Conservation (phyloP, 2,113 vertebrate species). For the Calcarius ornatus region DNA sequence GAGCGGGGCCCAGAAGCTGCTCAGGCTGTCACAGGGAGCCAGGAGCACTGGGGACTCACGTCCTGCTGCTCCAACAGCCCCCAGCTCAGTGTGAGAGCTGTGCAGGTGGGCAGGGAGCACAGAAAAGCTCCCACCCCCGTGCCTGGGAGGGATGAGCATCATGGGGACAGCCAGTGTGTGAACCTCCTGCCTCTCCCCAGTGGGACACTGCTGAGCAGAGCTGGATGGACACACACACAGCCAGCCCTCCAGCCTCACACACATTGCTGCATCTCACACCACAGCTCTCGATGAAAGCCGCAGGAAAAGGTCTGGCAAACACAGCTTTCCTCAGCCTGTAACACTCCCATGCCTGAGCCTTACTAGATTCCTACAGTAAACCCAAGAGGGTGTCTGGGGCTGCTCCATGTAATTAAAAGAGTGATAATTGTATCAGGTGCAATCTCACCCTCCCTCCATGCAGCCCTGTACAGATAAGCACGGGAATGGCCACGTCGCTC, state of each 20-base stretch:
- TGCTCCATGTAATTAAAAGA: background rate
- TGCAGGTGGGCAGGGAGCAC: rapidly evolving
- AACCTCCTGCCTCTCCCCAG: background rate
- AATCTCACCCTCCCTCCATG: background rate
- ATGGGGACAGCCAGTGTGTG: rapidly evolving
- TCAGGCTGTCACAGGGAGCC: background rate
- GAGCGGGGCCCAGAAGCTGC: background rate
- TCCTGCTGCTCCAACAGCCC: background rate
- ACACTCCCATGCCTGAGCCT: background rate
- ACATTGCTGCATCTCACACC: rapidly evolving
- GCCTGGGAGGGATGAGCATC: rapidly evolving
- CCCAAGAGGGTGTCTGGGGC: background rate
- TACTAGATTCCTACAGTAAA: rapidly evolving
- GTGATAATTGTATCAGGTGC: background rate
- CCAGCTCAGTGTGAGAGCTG: background rate
- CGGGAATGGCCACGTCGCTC: rapidly evolving
- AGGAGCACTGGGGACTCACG: rapidly evolving
- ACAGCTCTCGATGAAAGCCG: rapidly evolving
- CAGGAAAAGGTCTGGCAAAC: background rate
- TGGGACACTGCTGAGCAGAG: background rate
- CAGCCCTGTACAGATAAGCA: background rate
- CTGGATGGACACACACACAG: rapidly evolving
- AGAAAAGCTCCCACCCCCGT: background rate
- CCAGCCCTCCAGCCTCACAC: background rate
- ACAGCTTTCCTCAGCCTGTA: background rate